Base-by-base conservation (phyloP, 2,113 vertebrate genomes). In the Ameiurus melas region DNA sequence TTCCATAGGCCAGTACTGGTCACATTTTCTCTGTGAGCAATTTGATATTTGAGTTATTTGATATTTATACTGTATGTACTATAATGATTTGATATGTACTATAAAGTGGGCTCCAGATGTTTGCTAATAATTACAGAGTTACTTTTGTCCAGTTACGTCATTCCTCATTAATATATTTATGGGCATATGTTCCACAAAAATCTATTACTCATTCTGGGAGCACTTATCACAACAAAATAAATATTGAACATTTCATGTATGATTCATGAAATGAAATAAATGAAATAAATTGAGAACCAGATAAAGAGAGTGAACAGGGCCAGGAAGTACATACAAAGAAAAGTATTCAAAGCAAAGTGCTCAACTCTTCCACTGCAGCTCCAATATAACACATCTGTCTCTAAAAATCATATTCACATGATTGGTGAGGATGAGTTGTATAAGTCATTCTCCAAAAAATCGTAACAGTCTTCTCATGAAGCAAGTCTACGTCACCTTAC, bases 11-110 rank as follows among this genome's bases (percentile, higher is more conserved):
- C 80, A 82, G 80, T 82, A 82, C 20, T 82, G 80, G 57, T 82
- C 80, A 82, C 80, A 82, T 39, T 82, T 99, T 92, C 97, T 97
- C 98, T 99, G 93, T 85, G 20, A 57, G 94, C 25, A 60, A 60
- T 47, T 47, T 47, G 43, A 47, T 47, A 47, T 47, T 47, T 47
- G 19, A 82, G 33, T 30, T 57, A 30, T 57, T 7, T 33, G 27
- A 22, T 13, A 51, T 22, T 25, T 12, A 10, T 10, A 51, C 47
- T 39, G 2, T 36, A 19, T 27, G 0, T 13, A 47, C 5, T 27
- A 2, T 47, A 77, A 77, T 27, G 39, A 43, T 22, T 39, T 43
- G 4, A 43, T 73, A 43, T 75, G 8, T 16, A 36, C 17, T 71
- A 77, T 17, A n/a, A 2, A 33, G 2, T 51, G 27, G 13, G 25